phyloP scores from a whole-genome alignment of 2,888 invertebrate genomes.

The Stomorhina lunata region DNA sequence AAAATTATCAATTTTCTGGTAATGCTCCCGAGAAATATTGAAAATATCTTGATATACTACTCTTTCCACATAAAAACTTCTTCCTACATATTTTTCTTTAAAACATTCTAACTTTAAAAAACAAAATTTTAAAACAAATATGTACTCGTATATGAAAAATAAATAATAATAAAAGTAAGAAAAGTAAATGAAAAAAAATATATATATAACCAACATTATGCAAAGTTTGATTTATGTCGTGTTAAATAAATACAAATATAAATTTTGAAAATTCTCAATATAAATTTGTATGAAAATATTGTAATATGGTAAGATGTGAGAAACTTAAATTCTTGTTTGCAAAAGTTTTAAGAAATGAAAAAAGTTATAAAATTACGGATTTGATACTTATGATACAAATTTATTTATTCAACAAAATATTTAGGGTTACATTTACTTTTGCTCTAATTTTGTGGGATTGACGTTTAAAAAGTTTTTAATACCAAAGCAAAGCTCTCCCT shows the following conservation, averaged over 20 bases:
- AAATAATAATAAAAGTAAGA: conserved; percentile 19
- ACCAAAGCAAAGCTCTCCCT: not conserved
- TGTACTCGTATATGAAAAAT: too few species aligned
- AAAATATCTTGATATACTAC: not conserved
- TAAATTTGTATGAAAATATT: not conserved
- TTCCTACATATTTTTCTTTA: not conserved
- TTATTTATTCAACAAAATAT: not conserved
- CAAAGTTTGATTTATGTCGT: conserved; percentile 50
- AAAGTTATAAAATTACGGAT: not conserved
- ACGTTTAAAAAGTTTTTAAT: not conserved
- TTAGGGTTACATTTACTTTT: not conserved
- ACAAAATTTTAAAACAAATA: conserved; percentile 22
- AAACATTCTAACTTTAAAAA: conserved; percentile 12
- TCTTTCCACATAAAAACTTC: not conserved
- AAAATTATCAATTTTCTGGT: not conserved
- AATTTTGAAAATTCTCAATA: conserved; percentile 2
- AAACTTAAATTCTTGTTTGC: conserved; percentile 14
- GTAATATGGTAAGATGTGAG: not conserved
- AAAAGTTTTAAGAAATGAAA: too few species aligned
- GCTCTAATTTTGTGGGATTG: not conserved
- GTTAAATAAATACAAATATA: conserved; percentile 45
- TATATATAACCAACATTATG: conserved; percentile 21
- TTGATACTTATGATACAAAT: not conserved
- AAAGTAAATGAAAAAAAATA: not conserved
- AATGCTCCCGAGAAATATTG: not conserved